These are phyloP conservation scores for Phymatocera aterrima DNA, from an alignment of 2,888 invertebrate species.

Conservation along the genomic window DNA sequence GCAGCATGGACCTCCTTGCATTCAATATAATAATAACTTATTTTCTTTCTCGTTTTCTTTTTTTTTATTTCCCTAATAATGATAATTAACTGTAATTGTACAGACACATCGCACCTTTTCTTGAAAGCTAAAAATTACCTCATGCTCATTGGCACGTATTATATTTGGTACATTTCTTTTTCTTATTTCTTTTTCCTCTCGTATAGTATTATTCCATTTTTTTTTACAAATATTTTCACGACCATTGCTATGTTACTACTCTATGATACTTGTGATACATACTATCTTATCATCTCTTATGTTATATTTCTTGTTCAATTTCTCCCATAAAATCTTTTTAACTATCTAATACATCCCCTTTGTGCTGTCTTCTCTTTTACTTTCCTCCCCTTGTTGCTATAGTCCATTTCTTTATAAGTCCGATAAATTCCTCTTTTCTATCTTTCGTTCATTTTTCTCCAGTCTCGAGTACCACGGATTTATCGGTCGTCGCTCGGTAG, in stretches of 20 bases:
- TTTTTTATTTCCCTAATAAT: background rate
- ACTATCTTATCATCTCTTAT: background rate
- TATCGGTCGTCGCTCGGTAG: too few species aligned
- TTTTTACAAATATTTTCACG: conserved; percentile 20
- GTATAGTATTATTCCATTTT: conserved; percentile 11
- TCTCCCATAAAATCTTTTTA: background rate
- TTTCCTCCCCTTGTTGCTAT: too few species aligned
- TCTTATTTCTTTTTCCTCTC: conserved; percentile 19
- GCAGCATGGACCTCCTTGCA: too few species aligned
- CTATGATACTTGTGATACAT: background rate
- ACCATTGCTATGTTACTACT: background rate
- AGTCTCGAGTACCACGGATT: too few species aligned
- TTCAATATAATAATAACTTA: too few species aligned
- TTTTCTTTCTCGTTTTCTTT: background rate
- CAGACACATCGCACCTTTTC: conserved; percentile 16
- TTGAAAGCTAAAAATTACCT: conserved; percentile 40
- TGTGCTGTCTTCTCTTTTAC: too few species aligned
- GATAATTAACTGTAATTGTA: background rate
- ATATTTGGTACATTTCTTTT: conserved; percentile 53
- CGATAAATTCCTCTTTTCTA: too few species aligned
- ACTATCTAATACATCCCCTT: background rate
- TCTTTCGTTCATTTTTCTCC: too few species aligned
- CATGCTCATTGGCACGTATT: conserved; percentile 54
- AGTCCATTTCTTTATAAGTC: too few species aligned
- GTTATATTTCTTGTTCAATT: background rate